Percentiles rank a stretch among this genome's conserved stretches.
Conservation (phyloP, 2,888 invertebrate species). For the Tipula lateralis region DNA sequence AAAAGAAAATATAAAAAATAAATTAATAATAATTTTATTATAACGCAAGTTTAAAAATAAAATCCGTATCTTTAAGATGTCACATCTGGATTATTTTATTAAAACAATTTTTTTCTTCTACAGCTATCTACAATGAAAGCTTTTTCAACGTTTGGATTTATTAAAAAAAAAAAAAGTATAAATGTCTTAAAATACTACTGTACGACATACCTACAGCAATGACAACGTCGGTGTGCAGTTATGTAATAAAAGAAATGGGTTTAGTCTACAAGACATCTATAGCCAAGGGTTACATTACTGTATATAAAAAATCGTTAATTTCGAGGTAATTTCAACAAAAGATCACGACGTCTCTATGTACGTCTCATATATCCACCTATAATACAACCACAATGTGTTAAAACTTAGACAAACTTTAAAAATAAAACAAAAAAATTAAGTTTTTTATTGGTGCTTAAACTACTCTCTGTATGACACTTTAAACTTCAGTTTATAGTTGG, state of each 20-base stretch:
- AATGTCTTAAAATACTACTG: background rate
- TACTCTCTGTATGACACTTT: background rate
- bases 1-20: background rate
- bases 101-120: background rate
- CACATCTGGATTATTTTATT: background rate
- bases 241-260: background rate
- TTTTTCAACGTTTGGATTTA: background rate
- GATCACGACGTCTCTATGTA: no score
- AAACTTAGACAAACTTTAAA: background rate
- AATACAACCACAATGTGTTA: background rate
- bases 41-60: background rate
- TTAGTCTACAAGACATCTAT: background rate
- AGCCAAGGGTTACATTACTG: background rate
- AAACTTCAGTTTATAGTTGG: background rate
- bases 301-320: background rate
- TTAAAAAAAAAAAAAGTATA: background rate
- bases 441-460: background rate
- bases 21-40: background rate
- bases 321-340: background rate
- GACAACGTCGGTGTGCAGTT: background rate
- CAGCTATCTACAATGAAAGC: background rate
- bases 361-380: background rate
- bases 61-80: conserved; percentile 9
- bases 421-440: background rate
- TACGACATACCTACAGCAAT: background rate